Base-by-base conservation (phyloP, 2,113 vertebrate species). In the Falco punctatus region DNA sequence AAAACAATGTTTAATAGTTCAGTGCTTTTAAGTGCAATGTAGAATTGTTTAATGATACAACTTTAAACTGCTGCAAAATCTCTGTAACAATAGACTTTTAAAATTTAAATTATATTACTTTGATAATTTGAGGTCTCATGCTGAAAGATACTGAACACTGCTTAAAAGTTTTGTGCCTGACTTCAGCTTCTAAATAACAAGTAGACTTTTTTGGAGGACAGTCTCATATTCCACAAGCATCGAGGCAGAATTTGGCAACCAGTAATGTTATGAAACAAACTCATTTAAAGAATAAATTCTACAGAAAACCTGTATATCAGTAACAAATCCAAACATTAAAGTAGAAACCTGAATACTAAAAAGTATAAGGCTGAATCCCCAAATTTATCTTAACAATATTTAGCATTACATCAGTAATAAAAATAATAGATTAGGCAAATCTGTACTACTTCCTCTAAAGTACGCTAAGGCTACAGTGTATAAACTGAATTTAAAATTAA, bases 1-100 rank as follows among this genome's bases (percentile, higher is more conserved):
- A 93, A 93, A 93, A 67, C 58, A 73, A 71, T 52, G 51, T 77
- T 85, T 82, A 81, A 84, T 49, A 93, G 35, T 89, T 96, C 84
- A 91, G 95, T 83, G 42, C 22, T 46, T 94, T 91, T 66, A 73
- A 88, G 32, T 7, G 4, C 44, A 73, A 86, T 40, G 35, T 16
- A 94, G 82, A 94, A 91, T 66, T 62, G 69, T 81, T 91, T 89
- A 87, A 91, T 65, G 48, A 73, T 35, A 66, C 49, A 91, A 89
- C 62, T 85, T 51, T 51, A 77, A 93, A 89, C 35, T 7, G 3
- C 32, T 71, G 32, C 8, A 42, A 90, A 83, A 70, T 46, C 62
- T 72, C 64, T 83, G 44, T 61, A 71, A 75, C 5, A 57, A 64
- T 30, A 65, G 22, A 82, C 28, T 55, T 73, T 32, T 44, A 85